phyloP scores from a whole-genome alignment of 2,797 vertebrate species.

The Tympanoctomys barrerae region DNA sequence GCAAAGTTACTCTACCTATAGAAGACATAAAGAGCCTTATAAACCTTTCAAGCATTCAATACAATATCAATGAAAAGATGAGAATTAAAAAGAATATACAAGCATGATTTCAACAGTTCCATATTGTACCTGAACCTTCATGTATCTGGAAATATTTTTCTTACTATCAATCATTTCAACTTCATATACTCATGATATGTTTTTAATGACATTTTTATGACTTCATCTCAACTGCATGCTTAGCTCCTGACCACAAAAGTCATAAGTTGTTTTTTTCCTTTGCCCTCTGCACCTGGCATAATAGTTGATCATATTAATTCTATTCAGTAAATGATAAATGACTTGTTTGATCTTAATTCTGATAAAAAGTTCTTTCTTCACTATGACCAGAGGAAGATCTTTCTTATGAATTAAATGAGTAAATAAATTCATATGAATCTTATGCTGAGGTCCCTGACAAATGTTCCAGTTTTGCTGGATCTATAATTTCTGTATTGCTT shows the following conservation, averaged over 20 bases:
- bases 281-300: background rate
- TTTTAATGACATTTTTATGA: slow-evolving; percentile 7
- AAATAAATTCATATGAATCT: background rate
- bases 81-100: background rate
- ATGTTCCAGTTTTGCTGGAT: background rate
- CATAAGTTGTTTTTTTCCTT: background rate
- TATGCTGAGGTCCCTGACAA: background rate
- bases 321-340: background rate
- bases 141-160: background rate
- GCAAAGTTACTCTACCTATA: background rate
- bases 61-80: background rate
- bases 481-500: background rate
- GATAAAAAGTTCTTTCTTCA: background rate
- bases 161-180: slow-evolving; percentile 1
- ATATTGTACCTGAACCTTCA: background rate
- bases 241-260: background rate
- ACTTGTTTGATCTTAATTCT: background rate
- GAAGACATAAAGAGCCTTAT: background rate
- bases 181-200: background rate
- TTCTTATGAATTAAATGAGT: background rate
- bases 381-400: background rate
- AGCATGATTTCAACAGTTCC: background rate
- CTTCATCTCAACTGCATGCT: background rate
- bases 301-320: background rate
- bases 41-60: background rate